Percentiles rank a stretch among this genome's conserved stretches.
Evolutionary conservation across 2,113 vertebrate genomes (phyloP).

Genomic region (Nyctereutes procyonoides): DNA sequence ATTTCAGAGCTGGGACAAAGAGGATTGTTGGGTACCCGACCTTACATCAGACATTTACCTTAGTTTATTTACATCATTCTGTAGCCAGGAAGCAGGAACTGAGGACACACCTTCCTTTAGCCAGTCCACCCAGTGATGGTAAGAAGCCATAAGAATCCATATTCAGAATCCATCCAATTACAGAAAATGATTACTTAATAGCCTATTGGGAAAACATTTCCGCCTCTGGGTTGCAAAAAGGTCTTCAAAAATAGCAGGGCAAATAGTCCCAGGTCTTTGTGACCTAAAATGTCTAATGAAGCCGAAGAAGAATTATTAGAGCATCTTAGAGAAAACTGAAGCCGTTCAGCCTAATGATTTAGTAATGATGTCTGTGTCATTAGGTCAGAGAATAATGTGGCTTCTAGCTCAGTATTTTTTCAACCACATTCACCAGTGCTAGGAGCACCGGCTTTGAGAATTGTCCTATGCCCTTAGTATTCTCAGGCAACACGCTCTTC

Average conservation of each 20-base stretch:
- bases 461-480: background rate
- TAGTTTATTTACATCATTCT: background rate
- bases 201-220: conserved; percentile 57
- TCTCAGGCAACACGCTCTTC: background rate
- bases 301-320: conserved; percentile 66
- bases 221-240: conserved; percentile 55
- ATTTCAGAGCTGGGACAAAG: background rate
- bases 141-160: background rate
- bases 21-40: background rate
- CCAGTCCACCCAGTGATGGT: background rate
- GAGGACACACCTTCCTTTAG: background rate
- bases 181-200: conserved; percentile 53
- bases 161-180: background rate
- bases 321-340: conserved; percentile 50
- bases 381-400: background rate
- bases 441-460: background rate
- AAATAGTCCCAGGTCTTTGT: conserved; percentile 72
- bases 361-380: background rate
- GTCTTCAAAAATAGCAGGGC: conserved; percentile 62
- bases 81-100: background rate
- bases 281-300: conserved; percentile 64
- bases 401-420: background rate
- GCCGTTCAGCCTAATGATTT: conserved; percentile 39
- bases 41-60: background rate
- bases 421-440: background rate